These are phyloP conservation scores for Oreonectes daqikongensis DNA, from an alignment of 2,797 vertebrate genomes.

Conservation along the genomic window DNA sequence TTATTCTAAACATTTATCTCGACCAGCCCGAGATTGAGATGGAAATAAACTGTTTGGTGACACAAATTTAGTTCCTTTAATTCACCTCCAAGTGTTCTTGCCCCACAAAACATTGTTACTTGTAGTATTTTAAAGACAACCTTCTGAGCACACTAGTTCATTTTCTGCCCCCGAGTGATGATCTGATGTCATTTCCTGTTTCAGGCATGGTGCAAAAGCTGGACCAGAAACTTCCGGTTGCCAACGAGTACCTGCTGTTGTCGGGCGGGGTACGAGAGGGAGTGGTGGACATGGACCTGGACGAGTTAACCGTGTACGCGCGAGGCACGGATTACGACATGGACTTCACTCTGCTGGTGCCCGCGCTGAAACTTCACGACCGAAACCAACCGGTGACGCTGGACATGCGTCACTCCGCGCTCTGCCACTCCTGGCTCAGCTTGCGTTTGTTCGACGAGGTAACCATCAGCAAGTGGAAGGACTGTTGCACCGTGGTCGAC, in stretches of 20 bases:
- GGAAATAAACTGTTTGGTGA: no score
- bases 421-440: slow-evolving; percentile 97
- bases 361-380: slow-evolving; percentile 94
- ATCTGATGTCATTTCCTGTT: neutral
- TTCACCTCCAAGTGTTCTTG: neutral
- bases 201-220: slow-evolving; percentile 90
- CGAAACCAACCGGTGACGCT: slow-evolving; percentile 95
- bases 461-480: slow-evolving; percentile 94
- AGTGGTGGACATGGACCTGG: slow-evolving; percentile 85
- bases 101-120: no score
- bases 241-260: slow-evolving; percentile 86
- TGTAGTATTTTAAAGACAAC: no score
- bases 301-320: slow-evolving; percentile 86
- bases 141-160: no score
- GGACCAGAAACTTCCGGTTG: slow-evolving; percentile 88
- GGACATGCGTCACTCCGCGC: slow-evolving; percentile 94
- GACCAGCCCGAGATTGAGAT: no score
- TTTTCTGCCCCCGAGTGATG: no score
- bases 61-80: neutral
- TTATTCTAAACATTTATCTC: no score
- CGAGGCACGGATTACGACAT: slow-evolving; percentile 95
- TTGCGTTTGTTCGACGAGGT: slow-evolving; percentile 92
- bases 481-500: slow-evolving; percentile 93
- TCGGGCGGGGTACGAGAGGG: slow-evolving; percentile 87
- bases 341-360: slow-evolving; percentile 96